phyloP scores from a whole-genome alignment of 1,140 invertebrate genomes.

The Metopolophium dirhodum region DNA sequence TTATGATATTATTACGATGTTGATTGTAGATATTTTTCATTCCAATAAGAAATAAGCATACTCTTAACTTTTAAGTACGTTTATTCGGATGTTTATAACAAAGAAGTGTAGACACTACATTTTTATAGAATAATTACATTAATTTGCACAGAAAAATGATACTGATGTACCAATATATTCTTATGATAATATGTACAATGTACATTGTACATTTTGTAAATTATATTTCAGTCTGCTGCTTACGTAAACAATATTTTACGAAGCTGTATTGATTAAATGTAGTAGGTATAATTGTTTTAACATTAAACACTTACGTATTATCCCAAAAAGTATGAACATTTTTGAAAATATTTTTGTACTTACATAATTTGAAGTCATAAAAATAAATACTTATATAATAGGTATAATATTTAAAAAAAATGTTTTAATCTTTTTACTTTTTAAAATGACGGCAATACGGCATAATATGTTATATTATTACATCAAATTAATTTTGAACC shows the following conservation, averaged over 20 bases:
- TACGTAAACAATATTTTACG: neutral
- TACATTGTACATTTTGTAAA: too few relatives aligned
- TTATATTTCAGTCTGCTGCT: too few relatives aligned
- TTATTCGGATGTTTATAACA: neutral
- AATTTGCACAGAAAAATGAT: neutral
- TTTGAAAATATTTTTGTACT: neutral
- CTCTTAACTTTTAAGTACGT: neutral
- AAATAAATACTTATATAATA: too few relatives aligned
- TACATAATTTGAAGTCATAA: neutral
- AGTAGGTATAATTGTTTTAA: neutral
- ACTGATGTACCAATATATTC: neutral
- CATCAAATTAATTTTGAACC: neutral
- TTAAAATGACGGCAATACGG: too few relatives aligned
- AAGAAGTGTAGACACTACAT: neutral
- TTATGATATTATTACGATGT: neutral
- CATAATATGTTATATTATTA: too few relatives aligned
- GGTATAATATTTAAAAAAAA: too few relatives aligned
- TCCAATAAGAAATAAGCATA: neutral
- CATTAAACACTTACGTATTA: neutral
- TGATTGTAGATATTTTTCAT: neutral
- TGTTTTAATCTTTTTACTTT: too few relatives aligned
- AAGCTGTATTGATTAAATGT: neutral
- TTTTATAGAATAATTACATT: neutral
- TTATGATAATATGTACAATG: neutral
- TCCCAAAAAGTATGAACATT: neutral